Percentiles rank a stretch among this genome's conserved stretches.
phyloP scores from a whole-genome alignment of 1,140 invertebrate species.

The Drosophila novamexicana region DNA sequence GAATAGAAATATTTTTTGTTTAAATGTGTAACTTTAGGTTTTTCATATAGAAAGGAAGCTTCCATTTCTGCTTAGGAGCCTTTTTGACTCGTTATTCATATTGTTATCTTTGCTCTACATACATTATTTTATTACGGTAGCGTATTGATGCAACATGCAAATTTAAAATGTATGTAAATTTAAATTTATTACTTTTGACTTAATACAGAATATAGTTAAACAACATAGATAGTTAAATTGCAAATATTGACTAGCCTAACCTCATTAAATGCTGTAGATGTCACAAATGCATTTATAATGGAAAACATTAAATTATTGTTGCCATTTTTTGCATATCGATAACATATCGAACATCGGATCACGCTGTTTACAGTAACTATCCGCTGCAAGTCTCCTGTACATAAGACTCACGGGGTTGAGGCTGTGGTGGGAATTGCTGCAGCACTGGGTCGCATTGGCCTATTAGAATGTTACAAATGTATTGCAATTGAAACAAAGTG shows the following conservation, averaged over 20 bases:
- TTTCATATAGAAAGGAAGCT: too few species aligned
- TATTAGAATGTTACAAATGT: slow-evolving; percentile 81
- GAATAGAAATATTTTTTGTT: too few species aligned
- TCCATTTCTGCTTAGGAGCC: too few species aligned
- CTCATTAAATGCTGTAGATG: background rate
- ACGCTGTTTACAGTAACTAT: background rate
- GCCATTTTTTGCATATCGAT: slow-evolving; percentile 1
- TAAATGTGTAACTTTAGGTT: too few species aligned
- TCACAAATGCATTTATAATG: too few species aligned
- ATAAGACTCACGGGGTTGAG: slow-evolving; percentile 14
- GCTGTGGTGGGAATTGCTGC: slow-evolving; percentile 6
- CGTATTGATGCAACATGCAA: too few species aligned
- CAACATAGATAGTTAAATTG: background rate
- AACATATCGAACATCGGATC: background rate
- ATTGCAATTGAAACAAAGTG: slow-evolving; percentile 80
- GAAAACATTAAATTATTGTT: background rate
- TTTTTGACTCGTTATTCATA: too few species aligned
- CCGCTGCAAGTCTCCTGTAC: slow-evolving; percentile 7
- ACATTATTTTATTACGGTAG: too few species aligned
- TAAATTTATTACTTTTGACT: too few species aligned
- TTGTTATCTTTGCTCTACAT: too few species aligned
- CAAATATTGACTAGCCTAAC: background rate
- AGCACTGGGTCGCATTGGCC: slow-evolving; percentile 59
- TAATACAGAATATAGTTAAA: background rate
- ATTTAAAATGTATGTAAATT: too few species aligned